phyloP scores from a whole-genome alignment of 37 sponge, comb jelly and placozoan species.

The Ephydatia muelleri region DNA sequence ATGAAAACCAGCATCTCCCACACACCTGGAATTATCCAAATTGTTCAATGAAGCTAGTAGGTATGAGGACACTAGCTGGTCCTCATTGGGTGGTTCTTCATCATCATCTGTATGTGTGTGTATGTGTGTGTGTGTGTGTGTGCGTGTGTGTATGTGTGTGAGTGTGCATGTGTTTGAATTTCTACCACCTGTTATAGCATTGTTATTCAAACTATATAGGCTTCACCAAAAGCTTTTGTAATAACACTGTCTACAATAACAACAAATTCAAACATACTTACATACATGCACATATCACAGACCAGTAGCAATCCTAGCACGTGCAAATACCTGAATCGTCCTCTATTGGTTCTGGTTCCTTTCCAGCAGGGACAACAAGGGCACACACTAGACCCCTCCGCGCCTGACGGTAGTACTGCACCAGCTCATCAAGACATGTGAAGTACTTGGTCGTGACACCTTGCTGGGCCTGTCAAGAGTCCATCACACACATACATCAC shows the following conservation, averaged over 20 bases:
- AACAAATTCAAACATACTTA: neutral
- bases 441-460: conserved; percentile 63
- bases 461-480: conserved; percentile 53
- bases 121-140: neutral
- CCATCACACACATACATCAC: neutral
- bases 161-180: neutral
- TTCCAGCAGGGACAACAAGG: conserved; percentile 61
- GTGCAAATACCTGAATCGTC: conserved; percentile 25
- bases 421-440: conserved; percentile 56
- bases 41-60: conserved; percentile 44
- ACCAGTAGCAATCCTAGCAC: neutral
- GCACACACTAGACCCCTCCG: conserved; percentile 72
- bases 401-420: conserved; percentile 55
- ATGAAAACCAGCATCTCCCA: too few species aligned
- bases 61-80: conserved; percentile 40
- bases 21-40: conserved; percentile 33
- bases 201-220: neutral
- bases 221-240: neutral
- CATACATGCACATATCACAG: neutral
- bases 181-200: neutral
- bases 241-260: neutral
- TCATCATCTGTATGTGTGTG: neutral
- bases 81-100: conserved; percentile 14
- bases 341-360: conserved; percentile 44
- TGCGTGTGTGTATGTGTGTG: too few species aligned